Evolutionary conservation across 2,797 vertebrate species (phyloP).

Genomic region (Holocentrus rufus): DNA sequence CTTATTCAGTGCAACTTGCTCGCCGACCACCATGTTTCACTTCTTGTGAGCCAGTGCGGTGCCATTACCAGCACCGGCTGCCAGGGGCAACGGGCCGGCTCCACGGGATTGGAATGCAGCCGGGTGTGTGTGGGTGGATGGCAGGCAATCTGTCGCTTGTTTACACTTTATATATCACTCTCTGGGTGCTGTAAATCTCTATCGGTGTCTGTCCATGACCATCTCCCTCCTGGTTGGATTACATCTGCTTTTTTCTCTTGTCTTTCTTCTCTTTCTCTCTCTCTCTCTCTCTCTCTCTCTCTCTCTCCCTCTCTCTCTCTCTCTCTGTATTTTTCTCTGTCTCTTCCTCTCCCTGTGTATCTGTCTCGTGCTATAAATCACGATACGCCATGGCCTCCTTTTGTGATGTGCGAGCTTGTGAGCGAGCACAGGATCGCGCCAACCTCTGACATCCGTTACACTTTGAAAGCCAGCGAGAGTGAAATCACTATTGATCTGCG

Average conservation of each 20-base stretch:
- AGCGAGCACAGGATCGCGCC: conserved; percentile 7
- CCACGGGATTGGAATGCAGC: conserved; percentile 64
- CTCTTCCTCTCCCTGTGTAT: conserved; percentile 2
- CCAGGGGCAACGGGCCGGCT: conserved; percentile 69
- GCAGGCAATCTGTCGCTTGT: conserved; percentile 77
- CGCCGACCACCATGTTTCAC: conserved; percentile 41
- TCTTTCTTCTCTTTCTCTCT: neutral
- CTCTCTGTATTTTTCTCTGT: conserved; percentile 4
- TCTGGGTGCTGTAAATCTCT: conserved; percentile 69
- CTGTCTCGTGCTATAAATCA: conserved; percentile 46
- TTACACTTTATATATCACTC: conserved; percentile 75
- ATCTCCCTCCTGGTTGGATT: conserved; percentile 56
- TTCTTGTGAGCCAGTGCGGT: conserved; percentile 51
- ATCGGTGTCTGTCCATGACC: conserved; percentile 55
- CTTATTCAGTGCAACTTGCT: conserved; percentile 33
- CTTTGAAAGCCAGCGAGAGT: conserved; percentile 35
- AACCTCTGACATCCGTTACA: conserved; percentile 37
- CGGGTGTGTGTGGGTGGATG: conserved; percentile 53
- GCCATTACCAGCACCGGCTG: conserved; percentile 66
- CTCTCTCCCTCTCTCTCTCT: no score
- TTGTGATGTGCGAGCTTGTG: conserved; percentile 16
- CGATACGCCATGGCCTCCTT: neutral
- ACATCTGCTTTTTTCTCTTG: conserved; percentile 46
- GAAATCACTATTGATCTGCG: conserved; percentile 67
- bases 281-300: no score